Base-by-base conservation (phyloP, 2,797 vertebrate genomes). In the Sebastes nivosus region DNA sequence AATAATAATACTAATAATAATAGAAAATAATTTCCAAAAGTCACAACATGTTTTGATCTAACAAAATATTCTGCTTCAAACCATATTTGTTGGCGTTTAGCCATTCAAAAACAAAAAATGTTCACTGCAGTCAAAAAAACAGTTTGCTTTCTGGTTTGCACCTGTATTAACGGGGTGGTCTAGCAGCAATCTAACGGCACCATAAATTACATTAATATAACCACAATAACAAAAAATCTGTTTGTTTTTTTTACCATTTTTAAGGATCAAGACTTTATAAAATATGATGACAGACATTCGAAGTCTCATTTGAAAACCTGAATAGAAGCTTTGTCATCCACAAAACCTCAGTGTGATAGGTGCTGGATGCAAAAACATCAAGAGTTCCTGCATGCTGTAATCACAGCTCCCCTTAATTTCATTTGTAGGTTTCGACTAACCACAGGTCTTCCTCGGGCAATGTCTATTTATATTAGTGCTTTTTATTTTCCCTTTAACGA, bases 261-360 rank as follows among this genome's bases (percentile, higher is more conserved):
- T 20, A 46, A 50, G 18, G 46, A 0, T 52, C 18, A n/a, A 0
- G 46, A 2, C 16, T 0, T 46, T 1, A 46, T 46, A 46, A 46
- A 46, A 46, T 46, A 46, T 46, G 14, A 46, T 46, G 38, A 52
- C 46, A 52, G 18, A 52, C 27, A 20, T 30, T 20, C 4, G 0
- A 30, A 60, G 25, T 46, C 42, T 46, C 42, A 46, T 60, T 60
- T 10, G 27, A 60, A 60, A 60, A 29, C 58, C 58, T 30, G 16
- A 60, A 18, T 29, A 18, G 14, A 27, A 30, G 27, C 52, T 22
- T 54, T 60, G 58, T 9, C n/a, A 2, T 42, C 38, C 24, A 11
- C 2, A 46, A 46, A 67, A 67, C 2, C 2, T 10, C n/a, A 42
- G n/a, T 38, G 8, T 36, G 24, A 46, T 27, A 7, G 2, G 29